Conservation (phyloP, 1,140 invertebrate genomes). For the Vanessa atalanta region DNA sequence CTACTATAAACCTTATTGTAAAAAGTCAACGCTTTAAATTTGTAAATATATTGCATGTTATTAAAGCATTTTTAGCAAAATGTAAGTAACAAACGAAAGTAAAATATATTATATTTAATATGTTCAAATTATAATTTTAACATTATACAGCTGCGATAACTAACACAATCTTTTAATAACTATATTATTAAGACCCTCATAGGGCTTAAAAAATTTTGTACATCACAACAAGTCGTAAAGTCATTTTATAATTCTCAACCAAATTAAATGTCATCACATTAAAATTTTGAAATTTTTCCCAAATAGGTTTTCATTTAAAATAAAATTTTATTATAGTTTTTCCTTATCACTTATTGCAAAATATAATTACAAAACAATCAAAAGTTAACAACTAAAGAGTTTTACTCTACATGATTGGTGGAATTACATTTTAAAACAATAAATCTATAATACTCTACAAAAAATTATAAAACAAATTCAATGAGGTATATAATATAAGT, state of each 20-base stretch:
- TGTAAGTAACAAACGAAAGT: neutral
- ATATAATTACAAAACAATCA: conserved; percentile 18
- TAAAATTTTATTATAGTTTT: neutral
- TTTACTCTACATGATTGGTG: conserved; percentile 15
- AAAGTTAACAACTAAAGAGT: conserved; percentile 24
- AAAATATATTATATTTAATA: neutral
- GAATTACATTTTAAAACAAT: conserved; percentile 11
- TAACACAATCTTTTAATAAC: conserved; percentile 16
- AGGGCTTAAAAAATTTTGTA: conserved; percentile 30
- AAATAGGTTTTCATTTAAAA: neutral
- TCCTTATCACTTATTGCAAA: conserved; percentile 6
- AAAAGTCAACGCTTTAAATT: neutral
- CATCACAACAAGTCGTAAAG: conserved; percentile 27
- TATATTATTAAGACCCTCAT: conserved; percentile 8
- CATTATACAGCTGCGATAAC: conserved; percentile 9
- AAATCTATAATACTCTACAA: conserved; percentile 1
- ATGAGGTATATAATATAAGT: neutral
- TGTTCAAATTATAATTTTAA: conserved; percentile 2
- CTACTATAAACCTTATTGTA: neutral
- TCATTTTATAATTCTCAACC: conserved; percentile 17
- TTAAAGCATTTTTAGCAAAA: neutral
- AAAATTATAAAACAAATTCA: neutral
- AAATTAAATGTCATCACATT: conserved; percentile 12
- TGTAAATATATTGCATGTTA: neutral
- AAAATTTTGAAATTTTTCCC: neutral